Percentiles rank a stretch among this genome's conserved stretches.
These are phyloP conservation scores for Dromococcyx pavoninus DNA, from an alignment of 2,797 vertebrate species.

Conservation along the genomic window DNA sequence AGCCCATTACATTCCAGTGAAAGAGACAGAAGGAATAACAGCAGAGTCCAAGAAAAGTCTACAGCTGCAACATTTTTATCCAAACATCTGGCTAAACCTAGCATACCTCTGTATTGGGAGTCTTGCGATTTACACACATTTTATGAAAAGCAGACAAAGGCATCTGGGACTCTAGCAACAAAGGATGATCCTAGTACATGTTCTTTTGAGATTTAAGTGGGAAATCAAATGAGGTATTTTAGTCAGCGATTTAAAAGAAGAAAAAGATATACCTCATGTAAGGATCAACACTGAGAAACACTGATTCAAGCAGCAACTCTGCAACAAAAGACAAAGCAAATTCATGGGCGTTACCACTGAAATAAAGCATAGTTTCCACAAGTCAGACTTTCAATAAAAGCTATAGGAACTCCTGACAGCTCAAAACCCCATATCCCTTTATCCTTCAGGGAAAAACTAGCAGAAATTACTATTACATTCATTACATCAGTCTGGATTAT, in stretches of 20 bases:
- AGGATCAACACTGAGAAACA: conserved; percentile 90
- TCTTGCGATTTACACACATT: neutral
- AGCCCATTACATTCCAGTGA: neutral
- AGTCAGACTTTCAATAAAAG: neutral
- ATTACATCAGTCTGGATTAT: neutral
- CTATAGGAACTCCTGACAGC: neutral
- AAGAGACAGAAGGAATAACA: neutral
- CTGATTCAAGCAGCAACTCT: conserved; percentile 89
- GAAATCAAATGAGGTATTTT: neutral
- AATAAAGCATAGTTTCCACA: neutral
- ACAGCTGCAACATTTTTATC: neutral
- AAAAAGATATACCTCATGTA: conserved; percentile 87
- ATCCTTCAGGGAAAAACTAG: neutral
- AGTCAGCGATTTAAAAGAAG: neutral
- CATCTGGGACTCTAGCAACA: neutral
- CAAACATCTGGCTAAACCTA: neutral
- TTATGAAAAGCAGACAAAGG: neutral
- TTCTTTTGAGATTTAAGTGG: neutral
- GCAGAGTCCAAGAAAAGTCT: neutral
- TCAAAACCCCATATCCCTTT: neutral
- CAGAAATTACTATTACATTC: neutral
- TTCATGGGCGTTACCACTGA: neutral
- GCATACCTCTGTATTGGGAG: neutral
- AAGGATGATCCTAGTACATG: neutral
- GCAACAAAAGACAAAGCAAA: conserved; percentile 55